Evolutionary conservation across 2,888 invertebrate species (phyloP), one percentile per base, ranked within the genome.

Genomic region (Caradrina clavipalpis): DNA sequence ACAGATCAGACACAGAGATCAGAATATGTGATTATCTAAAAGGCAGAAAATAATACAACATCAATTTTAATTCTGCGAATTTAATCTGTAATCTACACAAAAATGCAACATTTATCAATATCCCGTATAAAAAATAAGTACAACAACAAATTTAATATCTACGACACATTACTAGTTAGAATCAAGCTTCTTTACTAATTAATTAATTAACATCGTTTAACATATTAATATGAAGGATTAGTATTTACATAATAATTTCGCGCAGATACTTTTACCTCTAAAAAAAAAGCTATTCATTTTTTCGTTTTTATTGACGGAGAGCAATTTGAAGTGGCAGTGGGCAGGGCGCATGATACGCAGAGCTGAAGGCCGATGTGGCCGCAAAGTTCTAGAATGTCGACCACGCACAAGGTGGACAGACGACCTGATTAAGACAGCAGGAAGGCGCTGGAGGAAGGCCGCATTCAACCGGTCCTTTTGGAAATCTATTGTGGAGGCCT

Each of bases 31-130:
- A n/a, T 26, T 10, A 21, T 49, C 15, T 21, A 45, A 69, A 13
- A 13, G 69, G 17, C 35, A 42, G 6, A n/a, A 59, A 70, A 39
- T 21, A 21, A 35, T n/a, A 47, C 45, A 65, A 80, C 82, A 42
- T 58, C 53, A 22, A 70, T 35, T 62, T 64, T 80, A 83, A 86
- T 90, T 91, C 91, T 91, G 94, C 93, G 93, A 94, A 95, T 92
- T 93, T 93, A 94, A 90, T 93, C 88, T 93, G 84, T 90, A 90
- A 90, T 91, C 93, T 94, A 94, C 93, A 87, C 88, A 92, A 92
- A 93, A 93, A 91, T 93, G 94, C 95, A 95, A 95, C 94, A 89
- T 94, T 93, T 87, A 92, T 92, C 91, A 95, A 94, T 94, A 95
- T 89, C 85, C 86, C 88, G 91, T 94, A 94, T 94, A 94, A 94